Evolutionary conservation across 2,113 vertebrate genomes (phyloP).

Genomic region (Odobenus rosmarus): DNA sequence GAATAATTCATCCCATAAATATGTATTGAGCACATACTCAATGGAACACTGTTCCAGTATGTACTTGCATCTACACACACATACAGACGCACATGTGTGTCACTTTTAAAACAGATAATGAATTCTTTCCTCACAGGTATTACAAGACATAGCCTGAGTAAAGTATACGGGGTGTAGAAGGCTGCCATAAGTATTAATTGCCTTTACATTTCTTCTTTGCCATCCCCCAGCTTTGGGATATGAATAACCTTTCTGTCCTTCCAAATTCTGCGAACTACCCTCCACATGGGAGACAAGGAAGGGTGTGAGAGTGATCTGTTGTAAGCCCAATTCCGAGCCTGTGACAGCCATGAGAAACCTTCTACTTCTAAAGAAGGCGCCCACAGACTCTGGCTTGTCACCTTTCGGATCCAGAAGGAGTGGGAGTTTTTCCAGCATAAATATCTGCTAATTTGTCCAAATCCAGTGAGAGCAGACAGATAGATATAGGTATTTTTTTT

Average conservation of each 20-base stretch:
- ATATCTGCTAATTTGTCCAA: neutral
- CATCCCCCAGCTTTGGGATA: neutral
- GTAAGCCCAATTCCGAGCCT: neutral
- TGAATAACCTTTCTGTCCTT: neutral
- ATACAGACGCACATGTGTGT: rapidly evolving
- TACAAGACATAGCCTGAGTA: neutral
- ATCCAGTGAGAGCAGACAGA: neutral
- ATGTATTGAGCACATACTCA: neutral
- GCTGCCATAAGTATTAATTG: neutral
- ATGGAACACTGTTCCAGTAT: neutral
- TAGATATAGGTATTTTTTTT: neutral
- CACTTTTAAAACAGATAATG: neutral
- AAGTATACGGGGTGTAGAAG: neutral
- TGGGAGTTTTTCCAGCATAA: neutral
- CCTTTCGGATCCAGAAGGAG: neutral
- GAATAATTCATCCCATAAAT: neutral
- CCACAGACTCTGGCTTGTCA: neutral
- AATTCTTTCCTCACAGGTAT: neutral
- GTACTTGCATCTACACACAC: neutral
- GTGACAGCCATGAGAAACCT: rapidly evolving
- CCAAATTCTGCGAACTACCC: neutral
- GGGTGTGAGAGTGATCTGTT: too few species aligned
- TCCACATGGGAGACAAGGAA: neutral
- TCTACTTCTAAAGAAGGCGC: neutral
- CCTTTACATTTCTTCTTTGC: neutral